Evolutionary conservation across 23 tunicate genomes (phyloP).

Genomic region (Trididemnum miniatum): DNA sequence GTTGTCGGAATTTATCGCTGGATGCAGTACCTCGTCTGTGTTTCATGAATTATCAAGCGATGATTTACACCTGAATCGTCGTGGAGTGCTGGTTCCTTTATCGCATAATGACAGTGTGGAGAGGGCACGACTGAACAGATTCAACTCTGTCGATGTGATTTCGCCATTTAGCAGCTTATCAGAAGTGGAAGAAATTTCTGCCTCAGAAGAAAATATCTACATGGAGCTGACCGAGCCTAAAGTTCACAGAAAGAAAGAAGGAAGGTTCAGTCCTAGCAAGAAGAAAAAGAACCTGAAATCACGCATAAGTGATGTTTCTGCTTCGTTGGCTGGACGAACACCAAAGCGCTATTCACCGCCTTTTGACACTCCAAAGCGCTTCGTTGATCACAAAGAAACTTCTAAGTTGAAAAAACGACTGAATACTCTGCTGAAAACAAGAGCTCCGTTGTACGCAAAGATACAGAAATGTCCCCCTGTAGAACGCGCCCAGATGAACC

Average conservation of each 20-base stretch:
- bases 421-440: not conserved
- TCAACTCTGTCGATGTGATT: not conserved
- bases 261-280: not conserved
- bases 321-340: not conserved
- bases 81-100: not conserved
- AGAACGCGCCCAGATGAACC: not conserved
- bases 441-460: not conserved
- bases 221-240: constrained; percentile 37
- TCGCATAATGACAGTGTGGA: constrained; percentile 34
- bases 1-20: not conserved
- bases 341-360: not conserved
- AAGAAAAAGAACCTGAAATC: not conserved
- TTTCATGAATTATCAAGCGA: not conserved
- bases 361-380: not conserved
- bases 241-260: not conserved
- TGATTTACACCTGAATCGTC: not conserved
- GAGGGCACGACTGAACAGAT: constrained; percentile 1
- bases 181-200: not conserved
- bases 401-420: not conserved
- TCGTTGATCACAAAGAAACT: not conserved
- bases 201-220: constrained; percentile 44
- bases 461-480: constrained; percentile 13
- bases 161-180: not conserved
- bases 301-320: not conserved
- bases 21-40: not conserved